phyloP scores from a whole-genome alignment of 2,113 vertebrate species.

The Macaca nemestrina region DNA sequence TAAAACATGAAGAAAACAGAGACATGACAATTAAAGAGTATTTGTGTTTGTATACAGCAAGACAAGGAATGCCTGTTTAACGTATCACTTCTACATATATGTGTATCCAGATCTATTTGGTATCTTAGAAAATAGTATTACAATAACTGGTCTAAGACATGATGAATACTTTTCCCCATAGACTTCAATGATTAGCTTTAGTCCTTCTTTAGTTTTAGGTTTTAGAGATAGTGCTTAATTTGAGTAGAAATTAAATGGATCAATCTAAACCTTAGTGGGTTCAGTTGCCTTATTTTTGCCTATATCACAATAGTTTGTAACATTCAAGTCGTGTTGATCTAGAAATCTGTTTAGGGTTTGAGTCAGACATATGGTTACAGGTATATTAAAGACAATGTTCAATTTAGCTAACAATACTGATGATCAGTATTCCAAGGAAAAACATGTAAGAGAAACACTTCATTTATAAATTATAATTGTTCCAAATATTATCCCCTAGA shows the following conservation, averaged over 20 bases:
- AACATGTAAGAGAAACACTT: background rate
- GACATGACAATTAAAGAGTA: background rate
- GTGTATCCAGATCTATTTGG: background rate
- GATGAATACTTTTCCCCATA: background rate
- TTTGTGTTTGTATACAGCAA: background rate
- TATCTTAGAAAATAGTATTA: background rate
- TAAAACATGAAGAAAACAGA: background rate
- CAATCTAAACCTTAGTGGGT: background rate
- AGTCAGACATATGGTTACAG: background rate
- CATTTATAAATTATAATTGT: background rate
- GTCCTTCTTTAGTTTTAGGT: background rate
- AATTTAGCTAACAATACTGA: background rate
- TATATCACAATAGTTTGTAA: background rate
- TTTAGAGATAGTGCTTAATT: background rate
- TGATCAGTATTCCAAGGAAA: background rate
- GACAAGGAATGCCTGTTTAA: background rate
- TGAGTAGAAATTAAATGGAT: background rate
- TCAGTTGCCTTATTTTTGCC: background rate
- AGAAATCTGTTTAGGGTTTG: background rate
- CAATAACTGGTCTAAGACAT: background rate
- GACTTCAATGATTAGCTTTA: background rate
- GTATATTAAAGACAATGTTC: background rate
- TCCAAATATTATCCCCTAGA: background rate
- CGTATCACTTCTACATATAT: background rate
- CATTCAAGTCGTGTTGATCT: background rate